phyloP scores from a whole-genome alignment of 2,113 vertebrate species.

The Deroptyus accipitrinus region DNA sequence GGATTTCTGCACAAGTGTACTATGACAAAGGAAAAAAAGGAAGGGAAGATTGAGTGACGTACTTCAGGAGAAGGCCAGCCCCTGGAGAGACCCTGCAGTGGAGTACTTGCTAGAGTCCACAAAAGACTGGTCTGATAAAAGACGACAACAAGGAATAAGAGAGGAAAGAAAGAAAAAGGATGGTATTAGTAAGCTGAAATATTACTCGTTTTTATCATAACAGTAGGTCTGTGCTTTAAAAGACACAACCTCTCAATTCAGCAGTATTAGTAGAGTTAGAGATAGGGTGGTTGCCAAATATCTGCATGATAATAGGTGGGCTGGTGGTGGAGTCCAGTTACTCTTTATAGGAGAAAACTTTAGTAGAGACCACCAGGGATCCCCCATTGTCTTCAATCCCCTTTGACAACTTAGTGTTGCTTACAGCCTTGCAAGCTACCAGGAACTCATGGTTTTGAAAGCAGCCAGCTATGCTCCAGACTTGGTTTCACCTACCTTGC shows the following conservation, averaged over 20 bases:
- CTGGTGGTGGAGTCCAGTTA: not conserved
- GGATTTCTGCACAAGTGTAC: constrained; percentile 60
- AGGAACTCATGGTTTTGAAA: not conserved
- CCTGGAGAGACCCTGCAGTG: constrained; percentile 88
- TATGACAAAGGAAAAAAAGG: constrained; percentile 69
- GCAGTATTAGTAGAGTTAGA: constrained; percentile 27
- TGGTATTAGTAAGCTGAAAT: constrained; percentile 65
- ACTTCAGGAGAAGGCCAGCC: constrained; percentile 94
- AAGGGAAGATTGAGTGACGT: constrained; percentile 79
- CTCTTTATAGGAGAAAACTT: not conserved
- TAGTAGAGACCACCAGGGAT: constrained; percentile 3
- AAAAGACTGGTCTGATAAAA: constrained; percentile 90
- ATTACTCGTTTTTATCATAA: constrained; percentile 59
- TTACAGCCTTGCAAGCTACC: not conserved
- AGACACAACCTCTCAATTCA: constrained; percentile 37
- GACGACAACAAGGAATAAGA: constrained; percentile 72
- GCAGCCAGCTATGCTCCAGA: not conserved
- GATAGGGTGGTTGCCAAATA: not conserved
- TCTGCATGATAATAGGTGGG: not conserved
- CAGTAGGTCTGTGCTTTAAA: constrained; percentile 33
- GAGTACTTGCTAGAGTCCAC: constrained; percentile 93
- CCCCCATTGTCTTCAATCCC: not conserved
- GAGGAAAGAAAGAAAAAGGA: constrained; percentile 75
- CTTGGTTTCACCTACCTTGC: constrained; percentile 83
- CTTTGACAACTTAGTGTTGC: not conserved